Percentiles rank a stretch among this genome's conserved stretches.
Evolutionary conservation across 2,113 vertebrate species (phyloP).

Genomic region (Pachycephala philippinensis): DNA sequence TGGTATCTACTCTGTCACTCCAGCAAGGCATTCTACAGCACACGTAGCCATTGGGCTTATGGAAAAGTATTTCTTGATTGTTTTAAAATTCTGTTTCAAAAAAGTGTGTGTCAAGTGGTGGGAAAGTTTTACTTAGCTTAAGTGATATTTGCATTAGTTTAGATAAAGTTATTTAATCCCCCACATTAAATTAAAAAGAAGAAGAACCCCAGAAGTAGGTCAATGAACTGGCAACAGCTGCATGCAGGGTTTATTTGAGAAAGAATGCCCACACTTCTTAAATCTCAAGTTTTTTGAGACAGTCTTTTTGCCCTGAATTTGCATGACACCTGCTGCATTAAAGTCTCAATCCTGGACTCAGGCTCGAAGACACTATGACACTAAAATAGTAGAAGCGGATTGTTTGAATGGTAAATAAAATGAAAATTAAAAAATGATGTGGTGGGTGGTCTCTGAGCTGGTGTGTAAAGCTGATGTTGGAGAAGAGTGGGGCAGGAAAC

Average conservation of each 20-base stretch:
- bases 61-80: neutral
- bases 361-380: neutral
- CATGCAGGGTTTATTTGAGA: neutral
- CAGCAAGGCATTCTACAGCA: neutral
- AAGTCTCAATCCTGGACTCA: neutral
- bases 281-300: neutral
- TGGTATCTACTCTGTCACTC: neutral
- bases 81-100: neutral
- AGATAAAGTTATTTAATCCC: neutral
- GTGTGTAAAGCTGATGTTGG: neutral
- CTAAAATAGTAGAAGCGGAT: neutral
- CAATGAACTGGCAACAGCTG: neutral
- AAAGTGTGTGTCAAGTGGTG: accelerated
- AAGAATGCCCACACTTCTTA: neutral
- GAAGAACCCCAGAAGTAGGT: neutral
- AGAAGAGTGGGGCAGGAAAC: neutral
- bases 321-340: neutral
- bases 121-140: neutral
- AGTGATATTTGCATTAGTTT: neutral
- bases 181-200: neutral
- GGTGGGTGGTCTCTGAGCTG: neutral
- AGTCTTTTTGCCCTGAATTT: neutral
- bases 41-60: accelerated
- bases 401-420: neutral
- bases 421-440: accelerated